Evolutionary conservation across 2,888 invertebrate genomes (phyloP).

Genomic region (Himalopsyche kuldschensis): DNA sequence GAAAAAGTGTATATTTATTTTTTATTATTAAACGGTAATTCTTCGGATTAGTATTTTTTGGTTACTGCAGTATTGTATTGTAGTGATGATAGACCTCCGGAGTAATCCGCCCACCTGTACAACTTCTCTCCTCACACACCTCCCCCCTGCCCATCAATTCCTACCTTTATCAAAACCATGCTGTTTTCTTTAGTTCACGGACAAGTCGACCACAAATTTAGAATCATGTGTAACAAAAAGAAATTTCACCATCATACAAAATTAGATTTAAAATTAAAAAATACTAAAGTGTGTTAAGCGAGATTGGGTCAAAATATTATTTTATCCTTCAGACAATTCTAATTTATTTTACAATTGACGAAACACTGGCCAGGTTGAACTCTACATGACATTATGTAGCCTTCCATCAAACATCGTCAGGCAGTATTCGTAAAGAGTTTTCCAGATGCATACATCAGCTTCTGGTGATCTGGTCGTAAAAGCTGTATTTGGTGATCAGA

Average conservation of each 20-base stretch:
- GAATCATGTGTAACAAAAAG: background rate
- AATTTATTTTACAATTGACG: no score
- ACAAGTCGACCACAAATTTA: background rate
- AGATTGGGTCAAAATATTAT: background rate
- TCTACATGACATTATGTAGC: no score
- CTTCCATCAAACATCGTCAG: no score
- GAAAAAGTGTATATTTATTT: background rate
- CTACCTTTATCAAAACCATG: background rate
- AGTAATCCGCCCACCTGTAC: constrained; percentile 18
- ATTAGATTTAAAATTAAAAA: background rate
- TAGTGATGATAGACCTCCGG: background rate
- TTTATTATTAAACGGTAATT: background rate
- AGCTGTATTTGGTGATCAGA: no score
- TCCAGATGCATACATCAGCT: no score
- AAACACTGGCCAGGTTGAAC: no score
- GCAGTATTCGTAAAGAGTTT: no score
- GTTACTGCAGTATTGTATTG: background rate
- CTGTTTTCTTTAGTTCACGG: background rate
- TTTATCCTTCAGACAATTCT: background rate
- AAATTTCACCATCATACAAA: background rate
- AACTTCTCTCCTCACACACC: constrained; percentile 2
- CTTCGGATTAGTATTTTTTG: background rate
- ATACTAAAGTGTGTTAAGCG: background rate
- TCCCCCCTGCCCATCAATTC: background rate
- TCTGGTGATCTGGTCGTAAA: no score